These are phyloP conservation scores for Lepidostoma basale DNA, from an alignment of 1,140 invertebrate genomes.

Conservation along the genomic window DNA sequence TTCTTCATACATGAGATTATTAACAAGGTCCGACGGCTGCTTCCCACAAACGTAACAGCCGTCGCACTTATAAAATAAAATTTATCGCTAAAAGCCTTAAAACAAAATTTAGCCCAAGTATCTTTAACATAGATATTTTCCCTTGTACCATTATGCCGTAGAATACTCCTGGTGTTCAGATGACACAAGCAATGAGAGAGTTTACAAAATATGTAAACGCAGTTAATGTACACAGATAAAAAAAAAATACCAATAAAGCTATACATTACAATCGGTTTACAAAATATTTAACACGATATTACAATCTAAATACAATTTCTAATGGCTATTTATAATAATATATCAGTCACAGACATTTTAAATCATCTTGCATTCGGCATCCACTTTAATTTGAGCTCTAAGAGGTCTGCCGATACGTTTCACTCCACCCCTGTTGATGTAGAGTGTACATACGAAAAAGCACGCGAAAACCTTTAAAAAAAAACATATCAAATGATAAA, in stretches of 20 bases:
- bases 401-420: neutral
- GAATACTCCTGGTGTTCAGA: conserved; percentile 15
- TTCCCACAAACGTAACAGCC: no score
- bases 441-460: no score
- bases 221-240: conserved; percentile 35
- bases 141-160: conserved; percentile 31
- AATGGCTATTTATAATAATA: conserved; percentile 38
- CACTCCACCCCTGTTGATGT: no score
- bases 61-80: conserved; percentile 23
- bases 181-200: conserved; percentile 16
- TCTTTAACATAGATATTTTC: conserved; percentile 28
- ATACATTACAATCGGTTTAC: conserved; percentile 37
- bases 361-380: conserved; percentile 13
- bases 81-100: conserved; percentile 36
- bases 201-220: conserved; percentile 21
- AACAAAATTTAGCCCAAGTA: conserved; percentile 22
- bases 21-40: no score
- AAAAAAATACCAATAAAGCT: conserved; percentile 42
- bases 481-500: no score
- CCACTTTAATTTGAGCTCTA: conserved; percentile 13
- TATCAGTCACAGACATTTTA: conserved; percentile 44
- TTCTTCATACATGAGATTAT: neutral
- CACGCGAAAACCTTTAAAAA: no score
- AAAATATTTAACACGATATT: conserved; percentile 44
- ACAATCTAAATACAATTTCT: conserved; percentile 41